Percentiles rank a stretch among this genome's conserved stretches.
phyloP scores from a whole-genome alignment of 2,888 invertebrate genomes.

The Chromoteleia sp. region DNA sequence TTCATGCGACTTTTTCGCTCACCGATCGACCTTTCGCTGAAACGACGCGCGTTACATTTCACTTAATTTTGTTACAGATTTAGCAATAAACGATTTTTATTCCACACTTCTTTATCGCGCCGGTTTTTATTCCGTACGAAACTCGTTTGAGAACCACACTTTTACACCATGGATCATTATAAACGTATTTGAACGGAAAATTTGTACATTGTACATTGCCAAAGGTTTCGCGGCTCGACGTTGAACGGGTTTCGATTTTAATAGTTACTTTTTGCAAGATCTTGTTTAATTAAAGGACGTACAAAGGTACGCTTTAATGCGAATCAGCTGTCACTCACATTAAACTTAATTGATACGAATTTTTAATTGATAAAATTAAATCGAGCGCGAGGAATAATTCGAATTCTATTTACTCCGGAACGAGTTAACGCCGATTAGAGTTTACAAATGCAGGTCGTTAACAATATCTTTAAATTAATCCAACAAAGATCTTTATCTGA shows the following conservation, averaged over 20 bases:
- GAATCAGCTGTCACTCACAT: conserved; percentile 29
- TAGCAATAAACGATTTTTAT: conserved; percentile 9
- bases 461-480: conserved; percentile 31
- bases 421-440: conserved; percentile 13
- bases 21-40: conserved; percentile 28
- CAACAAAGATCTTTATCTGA: too few relatives aligned
- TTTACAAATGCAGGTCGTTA: conserved; percentile 37
- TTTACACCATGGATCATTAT: too few relatives aligned
- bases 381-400: conserved; percentile 26
- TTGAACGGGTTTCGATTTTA: too few relatives aligned
- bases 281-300: background rate
- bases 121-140: too few relatives aligned
- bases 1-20: conserved; percentile 29
- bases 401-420: conserved; percentile 18
- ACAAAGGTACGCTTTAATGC: background rate
- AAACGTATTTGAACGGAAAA: too few relatives aligned
- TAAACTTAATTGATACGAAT: conserved; percentile 29
- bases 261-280: background rate
- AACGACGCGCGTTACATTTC: background rate
- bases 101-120: background rate
- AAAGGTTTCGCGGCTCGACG: too few relatives aligned
- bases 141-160: too few relatives aligned
- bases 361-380: conserved; percentile 38
- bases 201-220: too few relatives aligned
- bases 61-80: conserved; percentile 13